These are phyloP conservation scores for Hemicordylus capensis DNA, from an alignment of 2,113 vertebrate genomes.

Conservation along the genomic window DNA sequence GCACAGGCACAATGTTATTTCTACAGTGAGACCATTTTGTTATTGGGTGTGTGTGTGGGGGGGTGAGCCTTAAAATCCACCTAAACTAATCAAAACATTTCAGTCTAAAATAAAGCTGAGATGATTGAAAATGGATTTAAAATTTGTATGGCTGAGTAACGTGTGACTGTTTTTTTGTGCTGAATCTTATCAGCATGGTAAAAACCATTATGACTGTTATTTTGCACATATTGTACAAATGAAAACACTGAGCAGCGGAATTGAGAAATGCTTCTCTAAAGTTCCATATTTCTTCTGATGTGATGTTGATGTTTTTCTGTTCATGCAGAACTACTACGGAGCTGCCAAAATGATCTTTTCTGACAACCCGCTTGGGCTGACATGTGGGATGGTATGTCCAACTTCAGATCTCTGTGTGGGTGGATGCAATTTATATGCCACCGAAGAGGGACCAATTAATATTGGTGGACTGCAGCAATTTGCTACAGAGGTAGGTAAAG, in stretches of 20 bases:
- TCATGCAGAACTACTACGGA: constrained; percentile 89
- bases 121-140: constrained; percentile 23
- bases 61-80: not conserved
- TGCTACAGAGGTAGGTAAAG: constrained; percentile 87
- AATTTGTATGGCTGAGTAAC: not conserved
- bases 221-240: not conserved
- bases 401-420: constrained; percentile 92
- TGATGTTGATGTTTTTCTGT: constrained; percentile 21
- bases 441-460: constrained; percentile 94
- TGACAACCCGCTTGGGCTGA: constrained; percentile 92
- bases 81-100: constrained; percentile 7
- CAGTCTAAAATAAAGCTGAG: not conserved
- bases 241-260: not conserved
- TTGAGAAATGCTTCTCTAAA: not conserved
- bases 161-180: not conserved
- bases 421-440: constrained; percentile 86
- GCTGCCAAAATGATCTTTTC: constrained; percentile 89
- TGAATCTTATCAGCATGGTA: not conserved
- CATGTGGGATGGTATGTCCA: constrained; percentile 94
- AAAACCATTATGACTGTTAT: not conserved
- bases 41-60: not conserved
- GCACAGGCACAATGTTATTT: not conserved
- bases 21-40: not conserved
- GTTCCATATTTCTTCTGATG: not conserved
- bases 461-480: constrained; percentile 97